Conservation (phyloP, 2,888 invertebrate species). For the Julus scandinavius region DNA sequence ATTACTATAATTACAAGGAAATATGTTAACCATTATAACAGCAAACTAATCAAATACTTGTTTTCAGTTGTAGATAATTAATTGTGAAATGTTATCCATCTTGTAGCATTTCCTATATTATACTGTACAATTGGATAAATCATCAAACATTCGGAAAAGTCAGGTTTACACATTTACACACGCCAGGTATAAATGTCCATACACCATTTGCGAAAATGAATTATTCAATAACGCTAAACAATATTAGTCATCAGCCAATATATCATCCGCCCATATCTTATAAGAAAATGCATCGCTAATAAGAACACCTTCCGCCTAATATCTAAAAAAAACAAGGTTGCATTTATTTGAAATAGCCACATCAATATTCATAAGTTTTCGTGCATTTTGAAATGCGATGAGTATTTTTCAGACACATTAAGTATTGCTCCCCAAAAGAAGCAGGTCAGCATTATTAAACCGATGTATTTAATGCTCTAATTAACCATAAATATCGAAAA, state of each 20-base stretch:
- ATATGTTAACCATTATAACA: too few relatives aligned
- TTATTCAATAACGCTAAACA: slow-evolving; percentile 29
- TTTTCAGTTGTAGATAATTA: too few relatives aligned
- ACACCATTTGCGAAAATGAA: not conserved
- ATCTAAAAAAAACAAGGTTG: not conserved
- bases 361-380: not conserved
- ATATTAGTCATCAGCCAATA: slow-evolving; percentile 39
- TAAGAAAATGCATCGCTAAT: slow-evolving; percentile 13
- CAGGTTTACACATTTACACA: too few relatives aligned
- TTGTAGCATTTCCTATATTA: too few relatives aligned
- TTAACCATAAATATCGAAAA: not conserved
- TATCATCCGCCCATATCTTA: slow-evolving; percentile 7
- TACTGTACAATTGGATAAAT: too few relatives aligned
- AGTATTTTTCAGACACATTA: not conserved
- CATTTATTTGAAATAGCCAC: not conserved
- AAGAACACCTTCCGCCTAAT: slow-evolving; percentile 22
- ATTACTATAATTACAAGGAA: too few relatives aligned
- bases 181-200: not conserved
- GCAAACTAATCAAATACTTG: too few relatives aligned
- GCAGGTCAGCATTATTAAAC: slow-evolving; percentile 1
- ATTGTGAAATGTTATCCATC: too few relatives aligned
- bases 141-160: too few relatives aligned
- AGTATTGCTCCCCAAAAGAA: not conserved
- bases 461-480: not conserved
- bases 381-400: not conserved